Evolutionary conservation across 2,797 vertebrate genomes (phyloP), one percentile per base, ranked within the genome.

Genomic region (Acanthopagrus latus): DNA sequence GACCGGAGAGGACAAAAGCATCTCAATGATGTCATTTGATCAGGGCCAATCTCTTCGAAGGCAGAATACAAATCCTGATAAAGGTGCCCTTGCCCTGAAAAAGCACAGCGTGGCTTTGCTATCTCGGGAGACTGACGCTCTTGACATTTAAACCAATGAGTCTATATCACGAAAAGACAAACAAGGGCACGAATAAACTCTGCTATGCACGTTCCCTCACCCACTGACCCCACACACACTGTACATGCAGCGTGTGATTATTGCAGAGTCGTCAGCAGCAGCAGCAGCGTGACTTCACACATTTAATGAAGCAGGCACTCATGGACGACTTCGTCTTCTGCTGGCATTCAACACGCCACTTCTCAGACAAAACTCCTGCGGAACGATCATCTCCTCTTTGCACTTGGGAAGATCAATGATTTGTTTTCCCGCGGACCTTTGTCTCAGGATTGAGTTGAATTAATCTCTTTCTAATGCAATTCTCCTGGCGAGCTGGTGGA

Each of bases 91-190:
- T 91, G 85, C 56, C 55, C 33, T 65, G 38, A 17, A 84, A 78
- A 85, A 69, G 55, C 74, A 21, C 64, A 77, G 74, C 71, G 3
- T 54, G 64, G 33, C 81, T 83, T 56, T 38, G 16, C 65, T 71
- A n/a, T 83, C 89, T 75, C 72, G 2, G 44, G 78, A 87, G 90
- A 90, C 60, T 33, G 81, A 74, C 71, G 80, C 84, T 85, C 81
- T 82, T 90, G 86, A 91, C 87, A 89, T 90, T 90, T 87, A 80
- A 86, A 83, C 84, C 86, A 83, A 81, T 59, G 76, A 78, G 60
- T 33, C 65, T 25, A n/a, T 25, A 78, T 56, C 27, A 58, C 8
- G 57, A 69, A 80, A 83, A 83, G 79, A 82, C 81, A 77, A 86
- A 83, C 80, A 82, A 80, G 81, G 81, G 48, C 77, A 70, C 29